phyloP scores from a whole-genome alignment of 2,113 vertebrate genomes.

The Reinhardtius hippoglossoides region DNA sequence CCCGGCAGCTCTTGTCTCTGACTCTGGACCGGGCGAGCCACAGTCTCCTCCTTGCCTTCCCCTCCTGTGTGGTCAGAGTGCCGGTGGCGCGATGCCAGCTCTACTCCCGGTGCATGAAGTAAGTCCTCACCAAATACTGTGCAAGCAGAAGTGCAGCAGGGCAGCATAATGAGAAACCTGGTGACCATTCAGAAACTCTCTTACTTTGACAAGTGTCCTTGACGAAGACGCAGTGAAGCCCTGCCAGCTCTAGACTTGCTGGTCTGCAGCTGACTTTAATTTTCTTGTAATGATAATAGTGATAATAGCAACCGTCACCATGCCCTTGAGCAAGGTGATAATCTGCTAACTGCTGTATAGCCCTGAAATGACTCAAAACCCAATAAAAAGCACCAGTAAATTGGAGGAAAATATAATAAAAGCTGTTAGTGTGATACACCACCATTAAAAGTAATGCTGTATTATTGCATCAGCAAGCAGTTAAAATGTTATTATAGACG shows the following conservation, averaged over 20 bases:
- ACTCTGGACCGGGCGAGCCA: constrained; percentile 89
- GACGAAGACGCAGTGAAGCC: background rate
- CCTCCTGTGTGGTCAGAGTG: constrained; percentile 91
- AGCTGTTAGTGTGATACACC: background rate
- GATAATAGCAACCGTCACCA: constrained; percentile 27
- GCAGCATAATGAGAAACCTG: constrained; percentile 16
- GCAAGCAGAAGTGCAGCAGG: constrained; percentile 7
- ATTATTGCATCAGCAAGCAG: constrained; percentile 8
- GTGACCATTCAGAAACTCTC: constrained; percentile 30
- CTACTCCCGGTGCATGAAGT: constrained; percentile 95
- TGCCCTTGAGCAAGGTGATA: constrained; percentile 55
- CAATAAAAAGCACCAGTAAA: constrained; percentile 30
- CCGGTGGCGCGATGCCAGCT: constrained; percentile 94
- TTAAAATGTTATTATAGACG: background rate
- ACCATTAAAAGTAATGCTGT: constrained; percentile 6
- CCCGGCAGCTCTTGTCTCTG: constrained; percentile 88
- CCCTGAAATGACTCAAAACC: constrained; percentile 20
- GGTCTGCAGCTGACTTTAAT: constrained; percentile 23
- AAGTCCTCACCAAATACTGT: constrained; percentile 64
- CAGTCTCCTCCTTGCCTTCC: constrained; percentile 89
- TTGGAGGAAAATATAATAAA: constrained; percentile 36
- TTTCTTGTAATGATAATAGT: constrained; percentile 23
- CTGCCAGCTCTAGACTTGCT: constrained; percentile 16
- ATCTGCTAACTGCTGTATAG: constrained; percentile 36
- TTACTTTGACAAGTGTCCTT: constrained; percentile 40